Evolutionary conservation across 2,797 vertebrate species (phyloP).

Genomic region (Gambelia wislizenii): DNA sequence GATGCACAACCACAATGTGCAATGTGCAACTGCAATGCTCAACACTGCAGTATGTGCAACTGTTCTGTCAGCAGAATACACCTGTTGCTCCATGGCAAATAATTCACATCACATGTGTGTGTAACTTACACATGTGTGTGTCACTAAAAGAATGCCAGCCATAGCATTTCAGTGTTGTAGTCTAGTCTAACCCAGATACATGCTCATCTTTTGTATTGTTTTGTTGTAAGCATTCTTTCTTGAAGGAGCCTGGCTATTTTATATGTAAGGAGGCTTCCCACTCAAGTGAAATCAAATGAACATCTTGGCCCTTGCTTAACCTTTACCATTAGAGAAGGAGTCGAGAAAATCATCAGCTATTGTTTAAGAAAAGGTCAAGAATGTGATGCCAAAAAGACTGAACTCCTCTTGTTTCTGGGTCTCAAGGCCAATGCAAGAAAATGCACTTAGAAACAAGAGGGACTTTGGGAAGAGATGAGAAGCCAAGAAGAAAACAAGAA

Average conservation of each 20-base stretch:
- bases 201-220: neutral
- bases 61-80: too few relatives aligned
- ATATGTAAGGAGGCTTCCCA: conserved; percentile 24
- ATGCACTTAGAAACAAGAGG: conserved; percentile 30
- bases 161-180: too few relatives aligned
- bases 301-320: conserved; percentile 60
- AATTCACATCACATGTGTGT: too few relatives aligned
- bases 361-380: conserved; percentile 62
- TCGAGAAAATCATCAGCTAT: conserved; percentile 50
- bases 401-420: conserved; percentile 46
- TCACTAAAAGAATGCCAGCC: too few relatives aligned
- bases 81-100: too few relatives aligned
- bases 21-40: too few relatives aligned
- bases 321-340: conserved; percentile 44
- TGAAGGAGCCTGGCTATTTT: conserved; percentile 40
- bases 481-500: neutral
- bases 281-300: conserved; percentile 50
- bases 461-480: neutral
- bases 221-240: conserved; percentile 24
- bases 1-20: too few relatives aligned
- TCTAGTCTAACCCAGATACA: conserved; percentile 1
- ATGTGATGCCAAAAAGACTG: conserved; percentile 36
- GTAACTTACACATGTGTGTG: too few relatives aligned
- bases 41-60: too few relatives aligned
- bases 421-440: neutral